A percentile compares a stretch with the other conserved stretches of the same genome.
phyloP scores from a whole-genome alignment of 1,140 invertebrate species.

The Antheraea pernyi region DNA sequence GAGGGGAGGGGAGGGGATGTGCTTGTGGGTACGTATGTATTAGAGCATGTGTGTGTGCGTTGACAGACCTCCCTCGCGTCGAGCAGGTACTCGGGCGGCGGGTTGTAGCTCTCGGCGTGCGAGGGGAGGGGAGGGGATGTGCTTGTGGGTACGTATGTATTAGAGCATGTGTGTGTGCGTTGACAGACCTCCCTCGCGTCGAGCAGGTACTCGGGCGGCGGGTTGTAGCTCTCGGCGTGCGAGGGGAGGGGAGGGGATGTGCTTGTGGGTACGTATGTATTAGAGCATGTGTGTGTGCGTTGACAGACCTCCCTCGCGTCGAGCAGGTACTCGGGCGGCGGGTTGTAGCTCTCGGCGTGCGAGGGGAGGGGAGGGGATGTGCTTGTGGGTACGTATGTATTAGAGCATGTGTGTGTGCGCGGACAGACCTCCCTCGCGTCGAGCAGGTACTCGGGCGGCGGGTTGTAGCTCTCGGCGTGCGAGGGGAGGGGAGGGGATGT shows the following conservation, averaged over 20 bases:
- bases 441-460: slow-evolving; percentile 97
- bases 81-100: too few relatives aligned
- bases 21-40: too few relatives aligned
- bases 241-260: slow-evolving; percentile 95
- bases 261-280: slow-evolving; percentile 84
- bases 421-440: slow-evolving; percentile 86
- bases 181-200: slow-evolving; percentile 86
- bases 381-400: slow-evolving; percentile 84
- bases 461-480: slow-evolving; percentile 98
- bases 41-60: too few relatives aligned
- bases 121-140: too few relatives aligned
- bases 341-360: slow-evolving; percentile 98
- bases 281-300: too few relatives aligned
- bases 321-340: slow-evolving; percentile 97
- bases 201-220: slow-evolving; percentile 97
- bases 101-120: too few relatives aligned
- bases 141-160: too few relatives aligned
- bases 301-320: slow-evolving; percentile 86
- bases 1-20: too few relatives aligned
- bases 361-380: slow-evolving; percentile 95
- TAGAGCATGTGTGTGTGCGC: too few relatives aligned
- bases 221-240: slow-evolving; percentile 98
- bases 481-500: slow-evolving; percentile 95
- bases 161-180: too few relatives aligned
- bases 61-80: too few relatives aligned